Evolutionary conservation across 2,113 vertebrate genomes (phyloP).

Genomic region (Bubo bubo): DNA sequence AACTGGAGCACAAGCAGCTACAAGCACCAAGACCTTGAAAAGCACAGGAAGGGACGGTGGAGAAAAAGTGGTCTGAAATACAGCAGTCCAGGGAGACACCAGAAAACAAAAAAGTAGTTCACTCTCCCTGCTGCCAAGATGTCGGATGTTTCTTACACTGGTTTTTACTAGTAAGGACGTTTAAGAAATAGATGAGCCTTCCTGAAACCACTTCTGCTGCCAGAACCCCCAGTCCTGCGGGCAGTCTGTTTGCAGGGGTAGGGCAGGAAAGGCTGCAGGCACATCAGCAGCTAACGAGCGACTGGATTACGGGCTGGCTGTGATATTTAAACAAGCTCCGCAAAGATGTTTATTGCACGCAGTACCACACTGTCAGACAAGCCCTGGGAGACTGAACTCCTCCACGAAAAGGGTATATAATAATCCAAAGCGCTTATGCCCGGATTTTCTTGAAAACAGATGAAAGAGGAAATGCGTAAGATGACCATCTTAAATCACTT

Average conservation of each 20-base stretch:
- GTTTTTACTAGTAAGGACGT: neutral
- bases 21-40: neutral
- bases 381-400: neutral
- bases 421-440: neutral
- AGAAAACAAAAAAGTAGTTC: neutral
- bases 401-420: neutral
- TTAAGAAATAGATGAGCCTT: neutral
- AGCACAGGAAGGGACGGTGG: neutral
- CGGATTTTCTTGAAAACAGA: neutral
- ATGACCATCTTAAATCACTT: neutral
- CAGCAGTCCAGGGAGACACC: neutral
- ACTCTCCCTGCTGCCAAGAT: accelerated
- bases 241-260: no score
- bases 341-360: accelerated
- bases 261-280: neutral
- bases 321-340: neutral
- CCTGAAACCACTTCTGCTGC: neutral
- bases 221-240: accelerated
- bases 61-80: neutral
- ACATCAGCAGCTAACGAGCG: neutral
- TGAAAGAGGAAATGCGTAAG: neutral
- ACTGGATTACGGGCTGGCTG: neutral
- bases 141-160: accelerated
- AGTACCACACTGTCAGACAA: accelerated
- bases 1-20: neutral